Conservation (phyloP, 35 echinoderm and acorn worm species). For the Heliocidaris tuberculata region DNA sequence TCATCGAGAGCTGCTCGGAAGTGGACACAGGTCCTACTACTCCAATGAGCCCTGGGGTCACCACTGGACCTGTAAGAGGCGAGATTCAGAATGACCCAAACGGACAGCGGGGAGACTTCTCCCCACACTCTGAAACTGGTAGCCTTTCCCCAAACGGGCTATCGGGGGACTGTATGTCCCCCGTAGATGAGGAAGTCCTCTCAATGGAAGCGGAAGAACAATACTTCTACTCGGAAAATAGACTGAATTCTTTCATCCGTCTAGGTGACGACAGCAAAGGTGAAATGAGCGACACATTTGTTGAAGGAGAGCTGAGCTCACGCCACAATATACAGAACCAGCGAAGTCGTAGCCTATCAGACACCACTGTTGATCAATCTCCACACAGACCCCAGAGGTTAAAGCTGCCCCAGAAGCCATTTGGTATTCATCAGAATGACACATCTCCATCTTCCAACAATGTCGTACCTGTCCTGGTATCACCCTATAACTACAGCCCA, state of each 20-base stretch:
- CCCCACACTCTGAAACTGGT: constrained; percentile 26
- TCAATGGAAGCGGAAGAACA: background rate
- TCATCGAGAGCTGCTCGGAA: constrained; percentile 71
- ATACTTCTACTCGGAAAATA: constrained; percentile 61
- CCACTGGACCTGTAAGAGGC: background rate
- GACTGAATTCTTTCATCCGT: constrained; percentile 71
- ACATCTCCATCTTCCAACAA: constrained; percentile 68
- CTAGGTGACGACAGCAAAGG: constrained; percentile 53
- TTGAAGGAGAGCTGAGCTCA: background rate
- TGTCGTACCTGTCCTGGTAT: constrained; percentile 87
- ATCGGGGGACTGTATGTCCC: constrained; percentile 36
- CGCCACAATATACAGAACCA: constrained; percentile 47
- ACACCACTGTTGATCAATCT: constrained; percentile 52
- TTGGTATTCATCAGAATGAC: constrained; percentile 85
- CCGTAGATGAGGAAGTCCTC: constrained; percentile 42
- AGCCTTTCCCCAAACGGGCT: constrained; percentile 26
- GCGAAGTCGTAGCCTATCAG: constrained; percentile 70
- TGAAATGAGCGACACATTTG: constrained; percentile 17
- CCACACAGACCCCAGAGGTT: constrained; percentile 88
- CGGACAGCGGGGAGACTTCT: constrained; percentile 35
- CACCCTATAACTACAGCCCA: constrained; percentile 98
- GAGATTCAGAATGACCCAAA: background rate
- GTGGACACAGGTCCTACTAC: constrained; percentile 30
- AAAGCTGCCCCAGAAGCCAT: constrained; percentile 86
- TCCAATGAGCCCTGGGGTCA: constrained; percentile 13